Conservation (phyloP, 2,888 invertebrate genomes). For the Drosophila buzzatii region DNA sequence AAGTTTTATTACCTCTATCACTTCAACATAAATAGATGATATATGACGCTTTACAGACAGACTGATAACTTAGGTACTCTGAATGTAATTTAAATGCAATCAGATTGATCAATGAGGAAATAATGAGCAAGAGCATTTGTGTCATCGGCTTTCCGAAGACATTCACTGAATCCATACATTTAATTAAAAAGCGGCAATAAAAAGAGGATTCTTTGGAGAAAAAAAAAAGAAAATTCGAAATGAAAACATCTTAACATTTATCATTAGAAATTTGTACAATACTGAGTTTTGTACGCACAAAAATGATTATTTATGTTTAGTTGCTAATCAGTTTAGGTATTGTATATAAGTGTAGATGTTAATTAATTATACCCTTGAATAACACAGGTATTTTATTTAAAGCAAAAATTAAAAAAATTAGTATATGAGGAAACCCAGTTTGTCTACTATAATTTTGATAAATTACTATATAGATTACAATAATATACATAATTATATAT, state of each 20-base stretch:
- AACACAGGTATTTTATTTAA: slow-evolving; percentile 29
- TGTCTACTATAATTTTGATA: slow-evolving; percentile 11
- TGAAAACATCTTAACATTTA: slow-evolving; percentile 6
- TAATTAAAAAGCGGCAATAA: slow-evolving; percentile 1
- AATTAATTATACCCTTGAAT: slow-evolving; percentile 46
- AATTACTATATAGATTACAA: slow-evolving; percentile 14
- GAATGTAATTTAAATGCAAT: background rate
- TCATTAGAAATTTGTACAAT: slow-evolving; percentile 23
- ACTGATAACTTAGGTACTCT: background rate
- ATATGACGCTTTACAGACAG: background rate
- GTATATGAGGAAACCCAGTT: background rate
- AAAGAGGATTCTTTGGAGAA: background rate
- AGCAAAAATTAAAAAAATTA: background rate
- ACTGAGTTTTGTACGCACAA: slow-evolving; percentile 27
- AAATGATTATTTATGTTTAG: slow-evolving; percentile 15
- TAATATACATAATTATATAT: slow-evolving; percentile 1
- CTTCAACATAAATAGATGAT: background rate
- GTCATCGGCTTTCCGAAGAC: slow-evolving; percentile 1
- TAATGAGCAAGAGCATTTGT: slow-evolving; percentile 13
- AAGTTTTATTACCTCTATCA: no score
- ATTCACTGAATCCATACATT: background rate
- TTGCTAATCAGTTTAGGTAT: slow-evolving; percentile 27
- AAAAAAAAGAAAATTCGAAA: slow-evolving; percentile 1
- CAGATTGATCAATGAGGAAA: background rate
- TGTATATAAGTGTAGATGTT: slow-evolving; percentile 26